These are phyloP conservation scores for Cyrtodaria siliqua DNA, from an alignment of 2,888 invertebrate genomes.

Conservation along the genomic window DNA sequence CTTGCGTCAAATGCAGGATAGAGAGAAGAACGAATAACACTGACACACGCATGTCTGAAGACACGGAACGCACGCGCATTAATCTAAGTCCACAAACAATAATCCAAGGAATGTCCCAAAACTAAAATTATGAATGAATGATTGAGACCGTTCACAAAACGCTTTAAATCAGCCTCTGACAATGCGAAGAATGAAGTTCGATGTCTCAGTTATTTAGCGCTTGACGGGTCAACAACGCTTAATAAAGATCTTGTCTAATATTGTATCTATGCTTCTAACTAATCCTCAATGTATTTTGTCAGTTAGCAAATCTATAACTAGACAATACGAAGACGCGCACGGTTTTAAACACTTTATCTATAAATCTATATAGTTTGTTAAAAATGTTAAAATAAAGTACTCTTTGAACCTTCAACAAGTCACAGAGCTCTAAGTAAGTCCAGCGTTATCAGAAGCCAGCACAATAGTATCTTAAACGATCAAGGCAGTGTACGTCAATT, in stretches of 20 bases:
- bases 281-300: not conserved
- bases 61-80: not conserved
- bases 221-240: constrained; percentile 12
- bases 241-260: not conserved
- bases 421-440: not conserved
- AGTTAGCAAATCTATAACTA: not conserved
- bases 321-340: constrained; percentile 15
- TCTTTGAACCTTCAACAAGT: not conserved
- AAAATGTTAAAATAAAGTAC: not conserved
- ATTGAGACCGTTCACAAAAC: no score
- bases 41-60: not conserved
- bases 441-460: no score
- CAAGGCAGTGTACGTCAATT: no score
- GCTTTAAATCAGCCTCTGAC: no score
- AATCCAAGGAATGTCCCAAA: no score
- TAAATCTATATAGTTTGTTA: constrained; percentile 34
- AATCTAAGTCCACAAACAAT: not conserved
- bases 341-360: constrained; percentile 12
- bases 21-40: constrained; percentile 56
- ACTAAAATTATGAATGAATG: no score
- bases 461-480: no score
- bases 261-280: constrained; percentile 4
- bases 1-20: constrained; percentile 63
- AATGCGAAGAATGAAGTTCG: no score
- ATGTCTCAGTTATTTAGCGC: not conserved